phyloP scores from a whole-genome alignment of 2,888 invertebrate species.

The Aricia artaxerxes region DNA sequence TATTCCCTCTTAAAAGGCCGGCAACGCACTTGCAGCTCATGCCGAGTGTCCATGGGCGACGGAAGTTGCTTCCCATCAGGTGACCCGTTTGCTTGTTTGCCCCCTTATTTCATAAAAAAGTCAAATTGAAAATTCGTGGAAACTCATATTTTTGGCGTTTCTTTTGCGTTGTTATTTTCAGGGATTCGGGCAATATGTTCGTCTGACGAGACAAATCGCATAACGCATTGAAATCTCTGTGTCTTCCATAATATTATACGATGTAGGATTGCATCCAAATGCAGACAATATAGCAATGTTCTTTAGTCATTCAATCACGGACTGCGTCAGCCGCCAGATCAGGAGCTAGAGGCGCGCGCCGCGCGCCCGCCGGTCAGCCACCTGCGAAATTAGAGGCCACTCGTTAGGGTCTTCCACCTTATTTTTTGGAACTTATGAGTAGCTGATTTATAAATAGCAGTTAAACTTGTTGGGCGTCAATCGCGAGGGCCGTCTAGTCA shows the following conservation, averaged over 20 bases:
- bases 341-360: neutral
- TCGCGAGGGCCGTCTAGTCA: too few relatives aligned
- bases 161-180: neutral
- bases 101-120: neutral
- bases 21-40: too few relatives aligned
- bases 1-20: too few relatives aligned
- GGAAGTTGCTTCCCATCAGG: too few relatives aligned
- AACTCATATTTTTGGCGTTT: neutral
- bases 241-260: neutral
- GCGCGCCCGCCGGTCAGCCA: neutral
- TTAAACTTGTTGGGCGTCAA: too few relatives aligned
- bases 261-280: neutral
- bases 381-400: neutral
- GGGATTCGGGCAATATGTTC: neutral
- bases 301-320: neutral
- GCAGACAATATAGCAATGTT: neutral
- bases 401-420: neutral
- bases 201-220: neutral
- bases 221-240: neutral
- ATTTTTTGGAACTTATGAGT: neutral
- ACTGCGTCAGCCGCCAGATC: neutral
- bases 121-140: neutral
- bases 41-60: too few relatives aligned
- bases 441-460: neutral
- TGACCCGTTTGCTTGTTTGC: too few relatives aligned